Evolutionary conservation across 1,140 invertebrate species (phyloP).

Genomic region (Meloidogyne hapla): DNA sequence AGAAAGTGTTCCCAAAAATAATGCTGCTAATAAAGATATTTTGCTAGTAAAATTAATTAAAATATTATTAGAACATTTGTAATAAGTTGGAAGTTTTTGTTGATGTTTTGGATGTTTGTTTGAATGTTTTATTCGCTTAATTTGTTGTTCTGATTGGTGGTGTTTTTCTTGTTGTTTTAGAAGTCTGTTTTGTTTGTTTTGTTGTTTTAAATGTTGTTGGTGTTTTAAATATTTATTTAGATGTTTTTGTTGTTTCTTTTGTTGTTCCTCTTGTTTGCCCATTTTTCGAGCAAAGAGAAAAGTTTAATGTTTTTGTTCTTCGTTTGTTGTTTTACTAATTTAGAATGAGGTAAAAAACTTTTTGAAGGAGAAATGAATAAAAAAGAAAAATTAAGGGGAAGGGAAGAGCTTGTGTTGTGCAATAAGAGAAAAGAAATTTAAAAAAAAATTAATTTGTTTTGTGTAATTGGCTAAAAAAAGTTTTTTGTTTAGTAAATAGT

Average conservation of each 20-base stretch:
- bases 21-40: not conserved
- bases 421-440: not conserved
- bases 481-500: too few species aligned
- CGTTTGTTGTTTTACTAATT: not conserved
- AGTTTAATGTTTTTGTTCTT: too few species aligned
- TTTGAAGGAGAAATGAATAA: not conserved
- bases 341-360: not conserved
- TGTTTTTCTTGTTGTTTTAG: not conserved
- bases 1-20: not conserved
- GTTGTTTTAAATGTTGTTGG: not conserved
- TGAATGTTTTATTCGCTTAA: not conserved
- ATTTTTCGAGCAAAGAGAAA: not conserved
- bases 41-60: not conserved
- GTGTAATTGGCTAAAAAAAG: slow-evolving; percentile 1
- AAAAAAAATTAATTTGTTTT: slow-evolving; percentile 5
- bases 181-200: not conserved
- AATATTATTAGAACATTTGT: not conserved
- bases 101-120: not conserved
- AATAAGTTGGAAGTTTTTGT: not conserved
- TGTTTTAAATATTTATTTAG: not conserved
- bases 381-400: not conserved
- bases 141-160: not conserved
- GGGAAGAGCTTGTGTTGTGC: not conserved
- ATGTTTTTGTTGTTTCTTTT: not conserved
- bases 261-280: not conserved